A percentile compares a stretch with the other conserved stretches of the same genome.
Conservation (phyloP, 2,888 invertebrate genomes). For the Caenorhabditis zanzibari region DNA sequence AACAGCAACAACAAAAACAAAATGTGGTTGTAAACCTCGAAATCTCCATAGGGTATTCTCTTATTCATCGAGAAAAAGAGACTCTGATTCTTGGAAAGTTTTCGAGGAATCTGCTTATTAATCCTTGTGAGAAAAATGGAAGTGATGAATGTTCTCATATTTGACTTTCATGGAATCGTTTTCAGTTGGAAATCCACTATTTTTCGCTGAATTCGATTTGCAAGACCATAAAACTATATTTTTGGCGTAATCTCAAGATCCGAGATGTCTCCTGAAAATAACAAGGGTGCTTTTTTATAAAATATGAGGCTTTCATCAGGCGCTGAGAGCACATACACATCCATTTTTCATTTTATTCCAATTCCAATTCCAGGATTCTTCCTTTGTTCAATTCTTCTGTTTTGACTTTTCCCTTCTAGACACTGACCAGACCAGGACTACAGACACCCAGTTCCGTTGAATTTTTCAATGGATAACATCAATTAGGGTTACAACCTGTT, state of each 20-base stretch:
- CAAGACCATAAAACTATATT: neutral
- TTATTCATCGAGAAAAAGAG: neutral
- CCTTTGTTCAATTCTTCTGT: constrained; percentile 1
- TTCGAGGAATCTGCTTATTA: constrained; percentile 4
- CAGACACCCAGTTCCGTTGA: constrained; percentile 12
- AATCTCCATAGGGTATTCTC: constrained; percentile 11
- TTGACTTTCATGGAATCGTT: constrained; percentile 6
- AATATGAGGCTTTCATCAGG: constrained; percentile 44
- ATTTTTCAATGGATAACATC: constrained; percentile 9
- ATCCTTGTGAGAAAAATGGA: constrained; percentile 7
- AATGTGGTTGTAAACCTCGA: neutral
- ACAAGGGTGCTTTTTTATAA: constrained; percentile 35
- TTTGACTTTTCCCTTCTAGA: neutral
- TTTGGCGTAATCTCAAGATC: neutral
- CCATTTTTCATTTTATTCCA: constrained; percentile 18
- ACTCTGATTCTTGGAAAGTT: constrained; percentile 12
- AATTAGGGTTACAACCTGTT: constrained; percentile 27
- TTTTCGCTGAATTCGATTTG: neutral
- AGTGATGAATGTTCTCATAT: constrained; percentile 10
- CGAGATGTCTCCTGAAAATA: neutral
- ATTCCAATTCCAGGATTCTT: neutral
- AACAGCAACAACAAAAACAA: neutral
- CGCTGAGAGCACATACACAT: too few species aligned
- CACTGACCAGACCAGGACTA: constrained; percentile 21
- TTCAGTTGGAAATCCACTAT: neutral